Evolutionary conservation across 2,113 vertebrate species (phyloP).

Genomic region (Erythrolamprus reginae): DNA sequence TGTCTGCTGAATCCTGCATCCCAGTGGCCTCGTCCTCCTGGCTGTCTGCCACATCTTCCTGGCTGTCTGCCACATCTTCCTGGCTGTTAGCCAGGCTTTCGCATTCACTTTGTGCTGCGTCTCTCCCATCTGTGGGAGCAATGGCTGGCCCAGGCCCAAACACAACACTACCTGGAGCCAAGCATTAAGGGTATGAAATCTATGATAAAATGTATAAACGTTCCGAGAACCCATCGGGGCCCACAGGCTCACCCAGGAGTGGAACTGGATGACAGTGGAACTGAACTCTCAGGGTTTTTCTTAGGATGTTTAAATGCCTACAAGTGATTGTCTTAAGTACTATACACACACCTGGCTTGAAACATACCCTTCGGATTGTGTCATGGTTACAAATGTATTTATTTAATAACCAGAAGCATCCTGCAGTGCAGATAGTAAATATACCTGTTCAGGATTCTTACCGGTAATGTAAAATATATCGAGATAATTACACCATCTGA

Average conservation of each 20-base stretch:
- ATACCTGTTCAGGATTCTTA: neutral
- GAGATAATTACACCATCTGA: neutral
- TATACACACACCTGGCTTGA: neutral
- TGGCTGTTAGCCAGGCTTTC: no score
- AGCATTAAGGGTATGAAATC: neutral
- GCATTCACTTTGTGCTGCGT: no score
- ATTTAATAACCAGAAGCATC: neutral
- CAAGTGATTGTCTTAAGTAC: neutral
- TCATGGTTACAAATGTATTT: neutral
- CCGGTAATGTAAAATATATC: slow-evolving; percentile 7
- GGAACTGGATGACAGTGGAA: no score
- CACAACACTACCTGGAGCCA: neutral
- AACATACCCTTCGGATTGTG: neutral
- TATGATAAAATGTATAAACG: neutral
- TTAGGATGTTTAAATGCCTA: neutral
- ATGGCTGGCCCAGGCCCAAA: no score
- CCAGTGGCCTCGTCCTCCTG: no score
- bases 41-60: no score
- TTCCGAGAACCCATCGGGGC: neutral
- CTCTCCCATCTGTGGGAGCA: no score
- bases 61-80: no score
- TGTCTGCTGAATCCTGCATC: no score
- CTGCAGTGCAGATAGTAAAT: neutral
- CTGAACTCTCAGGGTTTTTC: neutral
- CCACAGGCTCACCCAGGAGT: neutral